These are phyloP conservation scores for Paratrypauchen microcephalus DNA, from an alignment of 2,797 vertebrate genomes.

Conservation along the genomic window DNA sequence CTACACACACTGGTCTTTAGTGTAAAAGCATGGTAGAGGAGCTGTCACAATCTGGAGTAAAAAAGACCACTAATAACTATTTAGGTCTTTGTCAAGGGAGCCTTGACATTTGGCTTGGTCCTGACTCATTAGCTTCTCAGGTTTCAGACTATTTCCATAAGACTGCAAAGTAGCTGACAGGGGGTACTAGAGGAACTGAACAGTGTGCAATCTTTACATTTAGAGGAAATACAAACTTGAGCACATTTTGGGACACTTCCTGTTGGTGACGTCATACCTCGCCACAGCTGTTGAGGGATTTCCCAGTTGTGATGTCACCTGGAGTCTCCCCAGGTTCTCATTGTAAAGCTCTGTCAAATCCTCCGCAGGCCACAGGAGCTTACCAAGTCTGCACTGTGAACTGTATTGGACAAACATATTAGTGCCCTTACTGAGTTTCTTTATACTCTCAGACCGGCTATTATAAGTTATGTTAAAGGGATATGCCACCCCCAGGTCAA, in stretches of 20 bases:
- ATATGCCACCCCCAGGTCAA: no score
- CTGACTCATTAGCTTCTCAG: slow-evolving; percentile 25
- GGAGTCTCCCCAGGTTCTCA: slow-evolving; percentile 12
- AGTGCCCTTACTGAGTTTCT: not conserved
- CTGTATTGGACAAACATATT: not conserved
- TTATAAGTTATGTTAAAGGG: not conserved
- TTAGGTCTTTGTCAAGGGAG: slow-evolving; percentile 26
- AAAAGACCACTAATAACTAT: slow-evolving; percentile 48
- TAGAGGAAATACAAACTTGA: slow-evolving; percentile 1
- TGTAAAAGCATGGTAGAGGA: slow-evolving; percentile 11
- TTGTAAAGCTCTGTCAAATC: slow-evolving; percentile 8
- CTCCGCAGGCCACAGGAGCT: slow-evolving; percentile 9
- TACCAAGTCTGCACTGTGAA: slow-evolving; percentile 6
- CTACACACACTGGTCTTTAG: slow-evolving; percentile 11
- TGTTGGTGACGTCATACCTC: slow-evolving; percentile 51
- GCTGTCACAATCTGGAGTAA: slow-evolving; percentile 24
- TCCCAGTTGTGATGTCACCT: slow-evolving; percentile 47
- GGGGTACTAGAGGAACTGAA: slow-evolving; percentile 1
- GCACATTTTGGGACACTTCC: slow-evolving; percentile 19
- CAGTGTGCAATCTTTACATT: not conserved
- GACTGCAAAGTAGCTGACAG: slow-evolving; percentile 3
- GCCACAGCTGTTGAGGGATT: slow-evolving; percentile 63
- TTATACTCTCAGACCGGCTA: not conserved
- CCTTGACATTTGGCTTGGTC: slow-evolving; percentile 43
- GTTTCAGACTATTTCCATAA: slow-evolving; percentile 24